Base-by-base conservation (phyloP, 2,797 vertebrate species). In the Enteromius trimaculatus region DNA sequence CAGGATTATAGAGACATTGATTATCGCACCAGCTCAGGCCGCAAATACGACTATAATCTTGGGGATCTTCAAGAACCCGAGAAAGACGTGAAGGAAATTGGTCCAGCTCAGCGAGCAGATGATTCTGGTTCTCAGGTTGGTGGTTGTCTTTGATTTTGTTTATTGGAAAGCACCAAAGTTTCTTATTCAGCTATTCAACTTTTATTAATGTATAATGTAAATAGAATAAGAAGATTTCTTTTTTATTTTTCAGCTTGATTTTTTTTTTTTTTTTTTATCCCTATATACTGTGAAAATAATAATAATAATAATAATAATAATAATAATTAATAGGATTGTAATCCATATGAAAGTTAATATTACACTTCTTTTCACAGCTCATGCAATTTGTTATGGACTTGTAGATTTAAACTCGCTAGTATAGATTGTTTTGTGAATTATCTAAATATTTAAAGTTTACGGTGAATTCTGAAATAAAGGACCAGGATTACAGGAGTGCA, bases 1-100 rank as follows among this genome's bases (percentile, higher is more conserved):
- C 97, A 99, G 88, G 97, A 99, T 87, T 99, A 98, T 89, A 94
- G 97, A 9, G 98, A 99, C 88, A 97, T 98, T 77, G 98, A 99
- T 93, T 97, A 99, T 89, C 95, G 98, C 76, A 95, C 97, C 62
- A 95, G 93, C 0, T 94, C 96, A 0, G 94, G 90, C 72, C 96
- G 95, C 51, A 89, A 93, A 81, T 97, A 96, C 89, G 96, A 96
- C n/a, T 98, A 97, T 90, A 96, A 96, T 78, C 95, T 91, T 3
- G 95, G 94, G 86, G 95, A 95, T 72, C 93, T 96, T 87, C 95
- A 93, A 60, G 65, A 83, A 75, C 91, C 91, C 88, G 97, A 93
- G 89, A 94, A 94, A 91, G 91, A 92, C 82, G 74, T 93, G 87
- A 96, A 94, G 83, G 96, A 95, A 74, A 92, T 92, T 88, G 88